Percentiles rank a stretch among this genome's conserved stretches.
These are phyloP conservation scores for Dynastes hyllus DNA, from an alignment of 2,888 invertebrate genomes.

Conservation along the genomic window DNA sequence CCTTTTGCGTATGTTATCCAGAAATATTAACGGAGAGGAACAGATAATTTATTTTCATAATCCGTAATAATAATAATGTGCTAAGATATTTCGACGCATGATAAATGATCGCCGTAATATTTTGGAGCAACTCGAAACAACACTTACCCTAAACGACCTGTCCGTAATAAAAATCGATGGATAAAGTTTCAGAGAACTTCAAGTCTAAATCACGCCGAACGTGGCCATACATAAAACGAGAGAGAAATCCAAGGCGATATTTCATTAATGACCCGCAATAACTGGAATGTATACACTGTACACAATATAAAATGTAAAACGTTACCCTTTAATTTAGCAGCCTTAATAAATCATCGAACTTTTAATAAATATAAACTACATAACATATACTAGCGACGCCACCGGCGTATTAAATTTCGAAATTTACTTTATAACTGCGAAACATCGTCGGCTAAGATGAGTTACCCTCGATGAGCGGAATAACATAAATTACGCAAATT, in stretches of 20 bases:
- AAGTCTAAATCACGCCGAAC: neutral
- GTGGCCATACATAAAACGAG: neutral
- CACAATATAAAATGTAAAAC: neutral
- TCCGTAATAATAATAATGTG: slow-evolving; percentile 21
- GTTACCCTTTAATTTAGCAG: too few species aligned
- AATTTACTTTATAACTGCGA: too few species aligned
- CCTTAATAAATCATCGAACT: too few species aligned
- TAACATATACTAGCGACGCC: too few species aligned
- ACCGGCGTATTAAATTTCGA: too few species aligned
- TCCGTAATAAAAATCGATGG: slow-evolving; percentile 30
- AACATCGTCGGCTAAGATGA: too few species aligned
- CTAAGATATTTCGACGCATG: slow-evolving; percentile 15
- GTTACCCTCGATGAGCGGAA: too few species aligned
- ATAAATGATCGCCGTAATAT: slow-evolving; percentile 27
- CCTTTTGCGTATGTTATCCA: neutral
- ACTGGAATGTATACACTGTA: neutral
- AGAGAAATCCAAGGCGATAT: neutral
- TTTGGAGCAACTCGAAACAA: slow-evolving; percentile 22
- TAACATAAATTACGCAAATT: neutral
- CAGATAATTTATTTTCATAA: slow-evolving; percentile 30
- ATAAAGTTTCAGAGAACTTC: slow-evolving; percentile 19
- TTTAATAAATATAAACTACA: too few species aligned
- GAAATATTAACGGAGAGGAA: slow-evolving; percentile 19
- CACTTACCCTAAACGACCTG: slow-evolving; percentile 32
- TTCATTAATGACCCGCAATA: neutral